Evolutionary conservation across 2,888 invertebrate genomes (phyloP).

Genomic region (Agrenia bidenticulata): DNA sequence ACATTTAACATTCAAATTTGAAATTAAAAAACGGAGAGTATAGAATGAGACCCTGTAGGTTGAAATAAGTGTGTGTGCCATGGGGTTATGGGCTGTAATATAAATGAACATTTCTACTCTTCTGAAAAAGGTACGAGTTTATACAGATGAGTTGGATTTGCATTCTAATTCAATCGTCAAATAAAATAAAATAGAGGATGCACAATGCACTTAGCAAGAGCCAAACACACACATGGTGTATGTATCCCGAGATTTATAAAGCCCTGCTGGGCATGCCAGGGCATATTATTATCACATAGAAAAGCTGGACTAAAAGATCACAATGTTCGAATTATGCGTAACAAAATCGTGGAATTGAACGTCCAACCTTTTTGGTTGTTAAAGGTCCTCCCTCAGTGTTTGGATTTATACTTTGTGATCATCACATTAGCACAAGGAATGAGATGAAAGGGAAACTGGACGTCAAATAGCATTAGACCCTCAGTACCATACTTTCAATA

Average conservation of each 20-base stretch:
- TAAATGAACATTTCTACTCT: too few relatives aligned
- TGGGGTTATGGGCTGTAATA: too few relatives aligned
- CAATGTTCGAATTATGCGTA: too few relatives aligned
- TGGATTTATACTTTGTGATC: neutral
- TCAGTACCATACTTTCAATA: neutral
- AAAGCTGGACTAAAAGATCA: too few relatives aligned
- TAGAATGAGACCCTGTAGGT: neutral
- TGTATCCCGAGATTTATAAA: too few relatives aligned
- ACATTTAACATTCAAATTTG: conserved; percentile 38
- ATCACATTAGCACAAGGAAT: conserved; percentile 5
- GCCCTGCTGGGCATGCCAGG: too few relatives aligned
- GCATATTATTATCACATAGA: too few relatives aligned
- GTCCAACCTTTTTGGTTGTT: neutral
- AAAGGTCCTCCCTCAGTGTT: neutral
- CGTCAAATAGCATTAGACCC: too few relatives aligned
- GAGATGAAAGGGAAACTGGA: conserved; percentile 3
- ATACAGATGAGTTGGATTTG: conserved; percentile 1
- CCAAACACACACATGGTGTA: neutral
- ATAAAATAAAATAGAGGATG: neutral
- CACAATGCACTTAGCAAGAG: neutral
- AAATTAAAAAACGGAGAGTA: conserved; percentile 1
- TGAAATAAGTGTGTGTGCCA: too few relatives aligned
- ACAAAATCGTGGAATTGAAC: too few relatives aligned
- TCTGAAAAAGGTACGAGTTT: too few relatives aligned
- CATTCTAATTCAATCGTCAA: conserved; percentile 13